Base-by-base conservation (phyloP, 2,113 vertebrate species). In the Plotosus lineatus region DNA sequence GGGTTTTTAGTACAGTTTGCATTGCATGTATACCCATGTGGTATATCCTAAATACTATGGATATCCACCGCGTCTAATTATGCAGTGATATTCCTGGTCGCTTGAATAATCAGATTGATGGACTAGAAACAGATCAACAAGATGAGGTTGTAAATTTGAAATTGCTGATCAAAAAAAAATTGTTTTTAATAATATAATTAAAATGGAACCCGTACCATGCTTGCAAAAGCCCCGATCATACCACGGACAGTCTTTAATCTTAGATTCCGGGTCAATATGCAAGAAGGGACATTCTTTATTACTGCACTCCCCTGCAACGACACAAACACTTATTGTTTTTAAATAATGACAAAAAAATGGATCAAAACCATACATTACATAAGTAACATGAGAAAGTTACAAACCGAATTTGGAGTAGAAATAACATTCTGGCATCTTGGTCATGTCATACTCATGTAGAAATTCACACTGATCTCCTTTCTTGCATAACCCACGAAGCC, bases 161-260 rank as follows among this genome's bases (percentile, higher is more conserved):
- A 33, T 31, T 31, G 11, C 11, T 72, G 6, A 69, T 21, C 11
- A 48, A 7, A 65, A 31, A 21, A 23, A n/a, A 26, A 40, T 3
- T 36, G 2, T 21, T 2, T 15, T 15, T 44, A 4, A 2, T 1
- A 38, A 23, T 9, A 33, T 31, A 17, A 1, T 19, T 63, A 63
- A n/a, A 2, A 19, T 14, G 55, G 71, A 63, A 50, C 28, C 91
- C 95, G 61, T 92, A 99, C 98, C 97, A 0, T 99, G 98, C 89
- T 99, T 99, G 86, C 98, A 99, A 93, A 99, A 99, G 81, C 98
- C 97, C 82, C 98, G 90, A 89, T 99, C 98, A 31, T 99, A 99
- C 98, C 98, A 99, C 55, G 98, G 98, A 86, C 98, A 99, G 89
- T 99, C 98, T 93, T 99, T 99, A 89, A 99, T 99, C 94, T 99